Conservation (phyloP, 2,113 vertebrate species). For the Apodemus speciosus region DNA sequence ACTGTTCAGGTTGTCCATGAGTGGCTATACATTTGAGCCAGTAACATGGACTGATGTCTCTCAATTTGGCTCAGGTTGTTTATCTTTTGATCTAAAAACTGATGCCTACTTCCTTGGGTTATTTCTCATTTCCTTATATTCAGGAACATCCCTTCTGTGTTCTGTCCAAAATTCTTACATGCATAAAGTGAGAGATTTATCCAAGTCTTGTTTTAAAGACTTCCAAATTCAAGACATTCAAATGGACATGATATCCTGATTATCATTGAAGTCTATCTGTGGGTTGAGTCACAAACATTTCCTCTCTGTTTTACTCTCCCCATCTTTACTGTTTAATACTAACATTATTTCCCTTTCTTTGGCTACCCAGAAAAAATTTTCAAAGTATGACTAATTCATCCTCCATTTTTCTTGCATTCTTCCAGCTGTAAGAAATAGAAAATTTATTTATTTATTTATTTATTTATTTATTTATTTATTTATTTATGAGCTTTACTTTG, state of each 20-base stretch:
- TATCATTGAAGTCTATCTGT: not conserved
- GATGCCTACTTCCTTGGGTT: not conserved
- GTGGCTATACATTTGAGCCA: not conserved
- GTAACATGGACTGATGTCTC: not conserved
- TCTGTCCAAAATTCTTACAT: not conserved
- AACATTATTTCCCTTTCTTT: not conserved
- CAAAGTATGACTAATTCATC: not conserved
- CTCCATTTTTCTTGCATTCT: not conserved
- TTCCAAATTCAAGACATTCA: not conserved
- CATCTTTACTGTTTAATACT: not conserved
- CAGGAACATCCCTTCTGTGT: not conserved
- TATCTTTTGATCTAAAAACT: not conserved
- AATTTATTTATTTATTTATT: too few relatives aligned
- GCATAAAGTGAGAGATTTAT: not conserved
- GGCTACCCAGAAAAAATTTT: not conserved
- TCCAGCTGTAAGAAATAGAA: not conserved
- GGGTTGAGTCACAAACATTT: too few relatives aligned
- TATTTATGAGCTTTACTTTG: not conserved
- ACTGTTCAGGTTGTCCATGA: not conserved
- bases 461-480: too few relatives aligned
- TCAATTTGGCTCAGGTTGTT: not conserved
- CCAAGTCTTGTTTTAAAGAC: not conserved
- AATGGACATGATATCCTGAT: too few relatives aligned
- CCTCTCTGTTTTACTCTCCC: not conserved
- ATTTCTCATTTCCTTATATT: not conserved